Base-by-base conservation (phyloP, 2,888 invertebrate species). In the Andrena flavipes region DNA sequence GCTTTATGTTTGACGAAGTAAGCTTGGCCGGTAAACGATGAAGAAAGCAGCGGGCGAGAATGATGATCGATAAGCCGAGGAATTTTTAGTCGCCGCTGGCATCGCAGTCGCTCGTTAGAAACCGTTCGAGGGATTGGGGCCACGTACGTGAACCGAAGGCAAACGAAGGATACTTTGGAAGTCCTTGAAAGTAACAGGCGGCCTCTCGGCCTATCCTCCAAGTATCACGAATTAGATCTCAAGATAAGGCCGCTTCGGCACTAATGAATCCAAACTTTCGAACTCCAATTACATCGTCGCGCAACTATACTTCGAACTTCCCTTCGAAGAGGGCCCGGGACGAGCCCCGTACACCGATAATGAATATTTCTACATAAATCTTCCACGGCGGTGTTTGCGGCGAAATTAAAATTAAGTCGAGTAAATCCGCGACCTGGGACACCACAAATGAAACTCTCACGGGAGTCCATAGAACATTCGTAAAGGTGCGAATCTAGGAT, bases 241-340 rank as follows among this genome's bases (percentile, higher is more conserved):
- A 86, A 83, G 92, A 92, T 91, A 90, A 89, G 90, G 90, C 91
- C 82, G 87, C 90, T 90, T 87, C 88, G 88, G 88, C 89, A 86
- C 90, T 92, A 92, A 92, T 91, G 92, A 92, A 91, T 91, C 91
- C 91, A 90, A 91, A 92, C 92, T 92, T 92, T 90, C 88, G 90
- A 90, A 92, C 90, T 92, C 91, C 90, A 90, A 90, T 92, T 92
- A 91, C 90, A 89, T 73, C 85, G 84, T 85, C 77, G 82, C 79
- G 82, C 74, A 85, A 87, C 86, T 87, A 83, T 73, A 85, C 80
- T 42, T 42, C 59, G 23, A 85, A 84, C 75, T 86, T 80, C 84
- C 71, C 75, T 5, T 42, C 13, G 68, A 56, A 63, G 73, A 68
- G 76, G 76, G 65, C 33, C 64, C 56, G 30, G 65, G 64, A 60